phyloP scores from a whole-genome alignment of 2,888 invertebrate species.

The Heliconius aoede region DNA sequence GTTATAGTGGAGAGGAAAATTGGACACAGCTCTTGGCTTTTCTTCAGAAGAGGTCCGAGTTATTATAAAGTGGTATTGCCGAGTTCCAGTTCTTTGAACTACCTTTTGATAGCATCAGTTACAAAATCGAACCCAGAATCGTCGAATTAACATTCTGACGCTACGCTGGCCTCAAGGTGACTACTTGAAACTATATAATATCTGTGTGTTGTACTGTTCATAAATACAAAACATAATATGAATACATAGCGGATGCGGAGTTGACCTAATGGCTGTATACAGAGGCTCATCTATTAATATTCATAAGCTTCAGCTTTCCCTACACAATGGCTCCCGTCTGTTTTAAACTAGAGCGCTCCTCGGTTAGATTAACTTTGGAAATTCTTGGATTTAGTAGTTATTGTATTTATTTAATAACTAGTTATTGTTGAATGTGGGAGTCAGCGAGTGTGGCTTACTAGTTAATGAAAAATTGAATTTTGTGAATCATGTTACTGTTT shows the following conservation, averaged over 20 bases:
- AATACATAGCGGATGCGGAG: slow-evolving; percentile 15
- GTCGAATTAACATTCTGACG: neutral
- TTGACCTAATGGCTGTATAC: slow-evolving; percentile 14
- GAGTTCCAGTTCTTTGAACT: too few relatives aligned
- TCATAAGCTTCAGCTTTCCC: slow-evolving; percentile 16
- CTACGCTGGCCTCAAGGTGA: neutral
- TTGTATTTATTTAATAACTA: slow-evolving; percentile 22
- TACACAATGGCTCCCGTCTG: slow-evolving; percentile 11
- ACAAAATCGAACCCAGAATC: neutral
- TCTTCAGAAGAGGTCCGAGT: too few relatives aligned
- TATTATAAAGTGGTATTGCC: too few relatives aligned
- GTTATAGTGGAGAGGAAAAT: too few relatives aligned
- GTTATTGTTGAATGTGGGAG: neutral
- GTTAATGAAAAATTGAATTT: neutral
- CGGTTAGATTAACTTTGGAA: slow-evolving; percentile 15
- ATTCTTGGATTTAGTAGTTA: neutral
- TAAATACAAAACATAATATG: neutral
- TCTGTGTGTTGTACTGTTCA: neutral
- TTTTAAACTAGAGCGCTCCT: slow-evolving; percentile 19
- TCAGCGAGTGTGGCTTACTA: neutral
- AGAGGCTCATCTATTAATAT: slow-evolving; percentile 23
- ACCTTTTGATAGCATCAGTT: too few relatives aligned
- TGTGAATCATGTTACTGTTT: too few relatives aligned
- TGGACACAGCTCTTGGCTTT: too few relatives aligned
- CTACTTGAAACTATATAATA: neutral